These are phyloP conservation scores for Tyto alba DNA, from an alignment of 2,113 vertebrate species.

Conservation along the genomic window DNA sequence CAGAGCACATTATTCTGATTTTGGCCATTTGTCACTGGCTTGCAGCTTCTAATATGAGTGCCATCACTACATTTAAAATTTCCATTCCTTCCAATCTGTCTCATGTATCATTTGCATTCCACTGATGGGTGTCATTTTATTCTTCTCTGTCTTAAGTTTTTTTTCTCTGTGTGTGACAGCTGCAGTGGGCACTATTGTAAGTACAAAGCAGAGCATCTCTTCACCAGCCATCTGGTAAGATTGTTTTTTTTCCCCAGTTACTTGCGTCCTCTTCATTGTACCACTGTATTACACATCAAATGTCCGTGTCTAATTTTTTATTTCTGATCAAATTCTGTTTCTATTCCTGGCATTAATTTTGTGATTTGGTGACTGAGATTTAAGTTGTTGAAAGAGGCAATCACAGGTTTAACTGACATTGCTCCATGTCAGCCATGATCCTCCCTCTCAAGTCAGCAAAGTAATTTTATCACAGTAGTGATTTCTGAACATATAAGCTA, in stretches of 20 bases:
- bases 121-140: background rate
- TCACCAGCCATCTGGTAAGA: background rate
- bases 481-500: background rate
- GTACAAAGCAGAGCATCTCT: background rate
- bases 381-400: background rate
- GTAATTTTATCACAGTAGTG: background rate
- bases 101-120: background rate
- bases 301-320: background rate
- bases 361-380: background rate
- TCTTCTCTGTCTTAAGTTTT: background rate
- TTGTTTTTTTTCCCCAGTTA: fast-evolving
- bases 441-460: background rate
- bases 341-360: background rate
- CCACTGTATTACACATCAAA: background rate
- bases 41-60: background rate
- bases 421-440: background rate
- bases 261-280: background rate
- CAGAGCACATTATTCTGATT: background rate
- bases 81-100: background rate
- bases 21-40: background rate
- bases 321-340: background rate
- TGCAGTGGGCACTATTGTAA: background rate
- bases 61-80: background rate
- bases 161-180: background rate
- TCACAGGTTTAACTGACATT: background rate